phyloP scores from a whole-genome alignment of 2,113 vertebrate genomes.

The Blennius ocellaris region DNA sequence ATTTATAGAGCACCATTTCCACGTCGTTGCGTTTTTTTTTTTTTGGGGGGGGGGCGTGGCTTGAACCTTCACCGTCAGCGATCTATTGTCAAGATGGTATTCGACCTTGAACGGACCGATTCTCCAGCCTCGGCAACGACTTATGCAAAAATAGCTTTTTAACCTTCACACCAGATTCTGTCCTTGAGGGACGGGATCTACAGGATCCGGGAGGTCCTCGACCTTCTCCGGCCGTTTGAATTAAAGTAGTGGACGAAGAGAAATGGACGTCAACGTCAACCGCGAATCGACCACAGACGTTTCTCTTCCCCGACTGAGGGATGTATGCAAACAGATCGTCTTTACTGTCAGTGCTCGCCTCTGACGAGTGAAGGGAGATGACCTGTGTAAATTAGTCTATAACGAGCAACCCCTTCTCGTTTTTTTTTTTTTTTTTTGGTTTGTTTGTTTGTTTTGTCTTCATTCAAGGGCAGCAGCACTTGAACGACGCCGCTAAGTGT shows the following conservation, averaged over 20 bases:
- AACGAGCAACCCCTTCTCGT: background rate
- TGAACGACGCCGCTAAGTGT: conserved; percentile 53
- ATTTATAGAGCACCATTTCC: too few species aligned
- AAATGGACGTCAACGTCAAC: background rate
- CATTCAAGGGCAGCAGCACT: conserved; percentile 53
- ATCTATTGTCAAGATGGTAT: conserved; percentile 29
- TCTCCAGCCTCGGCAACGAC: conserved; percentile 46
- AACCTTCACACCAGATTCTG: too few species aligned
- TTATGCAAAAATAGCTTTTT: too few species aligned
- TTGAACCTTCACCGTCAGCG: too few species aligned
- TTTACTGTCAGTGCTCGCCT: background rate
- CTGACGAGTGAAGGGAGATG: background rate
- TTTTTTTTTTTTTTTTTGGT: too few species aligned
- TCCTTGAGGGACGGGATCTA: too few species aligned
- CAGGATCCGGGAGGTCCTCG: too few species aligned
- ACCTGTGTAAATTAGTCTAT: conserved; percentile 37
- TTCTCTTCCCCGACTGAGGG: background rate
- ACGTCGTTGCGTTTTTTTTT: too few species aligned
- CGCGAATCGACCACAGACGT: too few species aligned
- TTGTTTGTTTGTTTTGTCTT: conserved; percentile 16
- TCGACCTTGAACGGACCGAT: conserved; percentile 34
- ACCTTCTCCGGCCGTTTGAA: too few species aligned
- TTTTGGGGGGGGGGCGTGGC: too few species aligned
- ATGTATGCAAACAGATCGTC: conserved; percentile 3
- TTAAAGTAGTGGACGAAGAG: too few species aligned